Base-by-base conservation (phyloP, 1,140 invertebrate species). In the Euura lappo region DNA sequence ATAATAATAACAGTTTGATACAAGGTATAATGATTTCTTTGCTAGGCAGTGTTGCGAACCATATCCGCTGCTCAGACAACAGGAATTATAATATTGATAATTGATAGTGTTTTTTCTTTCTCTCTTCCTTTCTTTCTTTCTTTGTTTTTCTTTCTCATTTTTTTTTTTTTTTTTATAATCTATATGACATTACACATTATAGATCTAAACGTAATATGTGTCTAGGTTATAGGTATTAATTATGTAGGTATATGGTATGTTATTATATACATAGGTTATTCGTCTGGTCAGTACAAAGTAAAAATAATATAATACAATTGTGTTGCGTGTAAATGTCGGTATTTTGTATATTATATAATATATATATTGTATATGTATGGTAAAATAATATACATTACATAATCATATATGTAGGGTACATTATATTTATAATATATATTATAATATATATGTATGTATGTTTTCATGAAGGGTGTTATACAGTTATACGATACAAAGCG, bases 61-160 rank as follows among this genome's bases (percentile, higher is more conserved):
- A 60, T 60, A 60, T 60, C 51, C 51, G 51, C 51, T 60, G 8
- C 51, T 60, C 51, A 6, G 51, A 60, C 51, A 60, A 60, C 51
- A 60, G 51, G 51, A 60, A 60, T 60, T 11, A 60, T 60, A 60
- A 60, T 60, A 60, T 60, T 60, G 13, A 60, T 60, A 60, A 60
- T 60, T 11, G 51, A 60, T 60, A 60, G 28, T 28, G 28, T 28
- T 28, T 28, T 28, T 28, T 28, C 28, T 28, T 28, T 28, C 28
- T 28, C 28, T 28, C 28, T 28, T 28, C 28, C 28, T 28, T 28
- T 28, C 28, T 28, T 28, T 28, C 28, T 28, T 28, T 28, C 28
- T 28, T 28, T 28, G 28, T 28, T 28, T 28, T 28, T 28, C 1
- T 28, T 28, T 28, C 28, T 28, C 0, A 28, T 28, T 28, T 28